These are phyloP conservation scores for Atractosteus spatula DNA, from an alignment of 2,113 vertebrate species.

Conservation along the genomic window DNA sequence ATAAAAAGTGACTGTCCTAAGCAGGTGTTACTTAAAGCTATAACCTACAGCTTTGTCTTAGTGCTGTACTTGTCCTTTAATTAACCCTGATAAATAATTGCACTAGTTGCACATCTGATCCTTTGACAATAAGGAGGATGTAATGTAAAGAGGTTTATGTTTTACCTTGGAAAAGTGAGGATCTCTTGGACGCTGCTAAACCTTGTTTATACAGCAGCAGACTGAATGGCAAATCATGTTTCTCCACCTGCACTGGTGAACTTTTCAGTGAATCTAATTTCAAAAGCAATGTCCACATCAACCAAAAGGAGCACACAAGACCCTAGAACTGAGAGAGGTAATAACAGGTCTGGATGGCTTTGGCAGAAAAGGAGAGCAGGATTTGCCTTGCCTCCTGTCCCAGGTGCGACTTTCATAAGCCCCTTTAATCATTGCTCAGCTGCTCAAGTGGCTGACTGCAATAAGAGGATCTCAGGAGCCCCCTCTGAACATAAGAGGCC, in stretches of 20 bases:
- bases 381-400: slow-evolving; percentile 38
- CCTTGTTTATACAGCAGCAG: neutral
- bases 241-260: neutral
- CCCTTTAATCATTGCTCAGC: slow-evolving; percentile 64
- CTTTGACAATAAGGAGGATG: no score
- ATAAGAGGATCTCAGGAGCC: slow-evolving; percentile 40
- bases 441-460: slow-evolving; percentile 30
- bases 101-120: no score
- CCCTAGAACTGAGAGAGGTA: slow-evolving; percentile 15
- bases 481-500: slow-evolving; percentile 33
- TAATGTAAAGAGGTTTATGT: no score
- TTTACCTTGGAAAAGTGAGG: neutral
- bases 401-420: slow-evolving; percentile 49
- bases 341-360: slow-evolving; percentile 18
- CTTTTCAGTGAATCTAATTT: neutral
- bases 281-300: slow-evolving; percentile 3
- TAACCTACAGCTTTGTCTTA: no score
- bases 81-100: no score
- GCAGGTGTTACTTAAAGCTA: no score
- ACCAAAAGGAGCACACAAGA: neutral
- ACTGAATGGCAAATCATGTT: neutral
- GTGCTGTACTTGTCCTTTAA: no score
- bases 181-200: neutral
- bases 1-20: no score
- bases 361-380: slow-evolving; percentile 4